Base-by-base conservation (phyloP, 2,888 invertebrate genomes). In the Parnassius apollo region DNA sequence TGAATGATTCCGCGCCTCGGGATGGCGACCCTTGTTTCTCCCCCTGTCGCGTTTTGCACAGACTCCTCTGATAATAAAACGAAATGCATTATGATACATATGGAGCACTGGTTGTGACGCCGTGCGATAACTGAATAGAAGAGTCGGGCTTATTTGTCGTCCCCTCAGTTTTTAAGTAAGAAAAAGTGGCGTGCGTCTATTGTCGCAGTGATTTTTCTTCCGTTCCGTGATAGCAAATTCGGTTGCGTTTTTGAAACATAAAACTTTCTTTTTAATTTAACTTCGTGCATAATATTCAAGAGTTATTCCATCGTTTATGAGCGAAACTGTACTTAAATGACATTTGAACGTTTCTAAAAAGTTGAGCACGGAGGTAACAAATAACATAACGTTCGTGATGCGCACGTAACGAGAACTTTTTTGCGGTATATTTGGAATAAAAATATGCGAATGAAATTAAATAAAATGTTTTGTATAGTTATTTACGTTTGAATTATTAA, bases 81-180 rank as follows among this genome's bases (percentile, higher is more conserved):
- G 86, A 86, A 83, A 86, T 82, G 84, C 83, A 88, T 89, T 88
- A 86, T 84, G 85, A 86, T 86, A 86, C 88, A 88, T 86, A 86
- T 85, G 86, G 81, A 80, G 78, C 83, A 76, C 76, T 81, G 86
- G 83, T 83, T 83, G 82, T 79, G 76, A 59, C 55, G 55, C 48
- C 11, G 42, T 51, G 79, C 75, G 81, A 86, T 88, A 87, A 85
- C 85, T 82, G 83, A 84, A 86, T 87, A 77, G 79, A 77, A 76
- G 72, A 75, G 71, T 22, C 73, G 76, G 80, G 79, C 78, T 82
- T 83, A 83, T 85, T 86, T 81, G 80, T 79, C 75, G 80, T 83
- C 80, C 75, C 71, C 69, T 67, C 65, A 62, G 61, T 66, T 72
- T 78, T 72, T 77, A 73, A 77, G 75, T 74, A 74, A 79, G 77